Evolutionary conservation across 2,113 vertebrate species (phyloP), one percentile per base, ranked within the genome.

Genomic region (Oceanites oceanicus): DNA sequence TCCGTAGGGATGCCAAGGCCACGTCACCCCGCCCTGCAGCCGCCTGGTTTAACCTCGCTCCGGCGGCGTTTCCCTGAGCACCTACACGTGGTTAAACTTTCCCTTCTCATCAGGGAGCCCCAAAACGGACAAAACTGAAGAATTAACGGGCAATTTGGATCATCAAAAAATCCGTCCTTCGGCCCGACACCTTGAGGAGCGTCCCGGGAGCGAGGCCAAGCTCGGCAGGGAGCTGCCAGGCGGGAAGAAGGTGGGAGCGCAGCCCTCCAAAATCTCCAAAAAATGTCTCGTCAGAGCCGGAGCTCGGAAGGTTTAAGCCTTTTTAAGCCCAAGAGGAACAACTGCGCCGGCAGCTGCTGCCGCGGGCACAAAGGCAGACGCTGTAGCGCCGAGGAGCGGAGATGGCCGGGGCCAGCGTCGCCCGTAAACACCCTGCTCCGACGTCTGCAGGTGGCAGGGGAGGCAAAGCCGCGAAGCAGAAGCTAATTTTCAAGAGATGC

Each of bases 161-260:
- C 19, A 4, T 6, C 11, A 9, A 8, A 8, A 3, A 34, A 18
- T 6, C 44, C 6, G 3, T 7, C 55, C 44, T 22, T 8, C 18
- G 5, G 44, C 18, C 29, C 1, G 4, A 13, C 53, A 5, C 3
- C 8, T 10, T 2, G 9, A 29, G 67, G 45, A 61, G 13, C 25
- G 3, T 29, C 36, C 45, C 36, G 2, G 13, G 2, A 2, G 38
- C 55, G 4, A 50, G 25, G 55, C 55, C 36, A 2, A 42, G 66
- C 32, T 29, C 40, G 2, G 34, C 40, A 7, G 61, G 21, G 27
- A 23, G 27, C 15, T 8, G 72, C 40, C 40, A n/a, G 72, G 52
- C 8, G 11, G 50, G 44, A 45, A 17, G 44, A 45, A 45, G 44
- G 44, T 8, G 44, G 45, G 21, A 55, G 29, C 29, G 6, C 15